phyloP scores from a whole-genome alignment of 2,888 invertebrate genomes.

The Amphipyra tragopoginis region DNA sequence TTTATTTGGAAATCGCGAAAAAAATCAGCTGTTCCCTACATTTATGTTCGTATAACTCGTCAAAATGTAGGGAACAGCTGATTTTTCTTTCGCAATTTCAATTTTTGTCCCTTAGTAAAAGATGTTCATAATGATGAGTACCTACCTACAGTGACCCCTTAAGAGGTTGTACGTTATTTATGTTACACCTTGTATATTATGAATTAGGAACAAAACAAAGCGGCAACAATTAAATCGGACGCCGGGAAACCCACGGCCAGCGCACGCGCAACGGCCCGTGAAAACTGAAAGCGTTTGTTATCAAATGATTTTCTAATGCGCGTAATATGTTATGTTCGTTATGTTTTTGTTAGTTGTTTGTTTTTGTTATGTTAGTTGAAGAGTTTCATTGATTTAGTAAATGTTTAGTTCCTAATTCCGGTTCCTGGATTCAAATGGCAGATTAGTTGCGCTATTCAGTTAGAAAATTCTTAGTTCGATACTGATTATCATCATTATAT shows the following conservation, averaged over 20 bases:
- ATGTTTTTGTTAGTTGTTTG: slow-evolving; percentile 9
- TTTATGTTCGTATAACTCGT: too few relatives aligned
- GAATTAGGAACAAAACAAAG: background rate
- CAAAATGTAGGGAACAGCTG: too few relatives aligned
- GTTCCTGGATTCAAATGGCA: background rate
- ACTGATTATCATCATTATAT: too few relatives aligned
- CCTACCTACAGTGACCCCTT: too few relatives aligned
- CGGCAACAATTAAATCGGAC: slow-evolving; percentile 39
- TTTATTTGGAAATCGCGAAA: too few relatives aligned
- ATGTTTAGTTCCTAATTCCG: background rate
- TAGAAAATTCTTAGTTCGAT: background rate
- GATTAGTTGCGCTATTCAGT: background rate
- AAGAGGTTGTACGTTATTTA: too few relatives aligned
- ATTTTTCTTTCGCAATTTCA: too few relatives aligned
- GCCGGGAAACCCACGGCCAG: slow-evolving; percentile 49
- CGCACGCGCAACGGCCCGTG: slow-evolving; percentile 52
- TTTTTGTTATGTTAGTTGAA: background rate
- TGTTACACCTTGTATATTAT: too few relatives aligned
- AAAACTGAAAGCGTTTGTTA: slow-evolving; percentile 67
- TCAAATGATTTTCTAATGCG: slow-evolving; percentile 46
- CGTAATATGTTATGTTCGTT: slow-evolving; percentile 29
- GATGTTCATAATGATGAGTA: too few relatives aligned
- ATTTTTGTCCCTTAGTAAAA: too few relatives aligned
- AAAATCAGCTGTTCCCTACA: too few relatives aligned
- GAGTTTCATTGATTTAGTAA: background rate